Base-by-base conservation (phyloP, 1,140 invertebrate species). In the Ips nitidus region DNA sequence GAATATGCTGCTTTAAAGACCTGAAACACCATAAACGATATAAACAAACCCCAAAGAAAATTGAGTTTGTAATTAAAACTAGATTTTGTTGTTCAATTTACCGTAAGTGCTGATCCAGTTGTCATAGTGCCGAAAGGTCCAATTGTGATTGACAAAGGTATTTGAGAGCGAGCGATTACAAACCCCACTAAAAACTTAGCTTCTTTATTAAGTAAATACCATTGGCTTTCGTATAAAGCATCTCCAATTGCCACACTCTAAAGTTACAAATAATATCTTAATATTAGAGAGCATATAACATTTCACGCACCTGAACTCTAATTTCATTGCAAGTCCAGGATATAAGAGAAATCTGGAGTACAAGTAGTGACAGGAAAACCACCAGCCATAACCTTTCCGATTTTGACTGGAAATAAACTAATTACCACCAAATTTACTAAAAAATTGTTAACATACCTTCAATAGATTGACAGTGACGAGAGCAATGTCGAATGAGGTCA, bases 51-150 rank as follows among this genome's bases (percentile, higher is more conserved):
- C 22, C 22, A 22, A 22, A 22, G 22, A 22, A 22, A 22, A 22
- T 22, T 22, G 22, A 22, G 22, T 22, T 22, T 50, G 45, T 50
- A 8, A 50, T 50, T 50, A 22, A 3, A 8, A 3, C 3, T 41
- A 8, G 2, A 59, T 42, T 40, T 3, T 41, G 38, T 8, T 1
- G 42, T 36, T 2, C 40, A 3, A 45, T 50, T 7, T 64, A 64
- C 62, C 39, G 40, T 64, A 41, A 66, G 4, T 7, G 52, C 62
- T 8, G 62, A 43, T 6, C 39, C 53, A 38, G 4, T 45, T 36
- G 64, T 66, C 64, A 66, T 66, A 2, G 64, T 4, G 2, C 52
- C 52, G 57, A 66, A 66, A 22, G 52, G 53, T 41, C 64, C 64
- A 41, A 66, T 56, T 6, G 52, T 42, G 39, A 66, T 41, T 37